Evolutionary conservation across 2,113 vertebrate genomes (phyloP).

Genomic region (Myodes glareolus): DNA sequence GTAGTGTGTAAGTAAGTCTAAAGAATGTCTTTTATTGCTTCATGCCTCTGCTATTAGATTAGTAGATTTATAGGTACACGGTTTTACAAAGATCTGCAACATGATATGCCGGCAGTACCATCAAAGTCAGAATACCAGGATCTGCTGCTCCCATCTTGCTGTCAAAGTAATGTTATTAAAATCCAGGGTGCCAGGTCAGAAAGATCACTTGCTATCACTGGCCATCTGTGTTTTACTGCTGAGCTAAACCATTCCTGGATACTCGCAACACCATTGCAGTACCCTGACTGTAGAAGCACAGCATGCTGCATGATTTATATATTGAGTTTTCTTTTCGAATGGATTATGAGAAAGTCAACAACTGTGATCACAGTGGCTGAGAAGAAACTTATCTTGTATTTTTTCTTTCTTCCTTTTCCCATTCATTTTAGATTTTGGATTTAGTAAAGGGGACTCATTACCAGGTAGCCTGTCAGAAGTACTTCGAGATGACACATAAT

Average conservation of each 20-base stretch:
- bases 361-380: not conserved
- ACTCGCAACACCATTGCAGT: conserved; percentile 27
- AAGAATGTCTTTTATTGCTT: conserved; percentile 79
- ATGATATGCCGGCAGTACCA: conserved; percentile 76
- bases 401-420: not conserved
- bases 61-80: conserved; percentile 75
- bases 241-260: not conserved
- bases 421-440: conserved; percentile 92
- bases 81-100: conserved; percentile 75
- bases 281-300: not conserved
- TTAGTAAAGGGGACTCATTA: conserved; percentile 98
- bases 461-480: conserved; percentile 98
- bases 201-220: not conserved
- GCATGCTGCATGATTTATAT: not conserved
- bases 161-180: conserved; percentile 72
- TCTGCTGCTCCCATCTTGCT: conserved; percentile 75
- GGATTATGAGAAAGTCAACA: conserved; percentile 4
- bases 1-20: conserved; percentile 80
- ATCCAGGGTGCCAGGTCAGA: conserved; percentile 56
- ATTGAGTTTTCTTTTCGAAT: conserved; percentile 15
- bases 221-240: not conserved
- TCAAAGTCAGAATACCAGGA: conserved; percentile 73
- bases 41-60: conserved; percentile 73
- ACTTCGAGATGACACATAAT: conserved; percentile 96
- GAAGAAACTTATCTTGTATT: conserved; percentile 46